These are phyloP conservation scores for Tolmerus cingulatus DNA, from an alignment of 2,888 invertebrate genomes.

Conservation along the genomic window DNA sequence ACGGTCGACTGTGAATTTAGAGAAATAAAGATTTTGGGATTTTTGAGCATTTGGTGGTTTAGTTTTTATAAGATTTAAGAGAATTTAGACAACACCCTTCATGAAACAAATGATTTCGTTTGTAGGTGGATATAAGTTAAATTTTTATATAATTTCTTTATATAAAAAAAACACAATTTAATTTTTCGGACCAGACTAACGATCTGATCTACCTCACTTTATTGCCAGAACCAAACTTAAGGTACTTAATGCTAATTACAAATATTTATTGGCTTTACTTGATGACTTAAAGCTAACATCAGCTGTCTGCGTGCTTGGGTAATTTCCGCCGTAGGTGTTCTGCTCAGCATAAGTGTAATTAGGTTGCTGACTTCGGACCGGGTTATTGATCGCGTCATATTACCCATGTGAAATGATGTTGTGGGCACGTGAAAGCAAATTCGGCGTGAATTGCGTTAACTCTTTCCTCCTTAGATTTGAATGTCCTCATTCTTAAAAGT, in stretches of 20 bases:
- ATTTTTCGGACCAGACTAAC: too few relatives aligned
- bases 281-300: neutral
- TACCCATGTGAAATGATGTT: neutral
- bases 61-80: neutral
- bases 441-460: neutral
- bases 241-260: neutral
- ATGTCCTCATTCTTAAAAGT: neutral
- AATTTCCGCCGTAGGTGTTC: neutral
- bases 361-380: neutral
- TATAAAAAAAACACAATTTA: too few relatives aligned
- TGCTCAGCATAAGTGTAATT: neutral
- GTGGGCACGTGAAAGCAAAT: neutral
- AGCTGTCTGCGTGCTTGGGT: neutral
- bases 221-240: neutral
- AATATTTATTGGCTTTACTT: neutral
- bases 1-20: neutral
- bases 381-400: neutral
- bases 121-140: too few relatives aligned
- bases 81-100: neutral
- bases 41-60: neutral
- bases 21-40: neutral
- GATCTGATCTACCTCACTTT: neutral
- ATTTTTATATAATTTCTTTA: too few relatives aligned
- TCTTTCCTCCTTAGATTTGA: neutral
- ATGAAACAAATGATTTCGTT: neutral